Evolutionary conservation across 2,888 invertebrate species (phyloP), one percentile per base, ranked within the genome.

Genomic region (Lycaena phlaeas): DNA sequence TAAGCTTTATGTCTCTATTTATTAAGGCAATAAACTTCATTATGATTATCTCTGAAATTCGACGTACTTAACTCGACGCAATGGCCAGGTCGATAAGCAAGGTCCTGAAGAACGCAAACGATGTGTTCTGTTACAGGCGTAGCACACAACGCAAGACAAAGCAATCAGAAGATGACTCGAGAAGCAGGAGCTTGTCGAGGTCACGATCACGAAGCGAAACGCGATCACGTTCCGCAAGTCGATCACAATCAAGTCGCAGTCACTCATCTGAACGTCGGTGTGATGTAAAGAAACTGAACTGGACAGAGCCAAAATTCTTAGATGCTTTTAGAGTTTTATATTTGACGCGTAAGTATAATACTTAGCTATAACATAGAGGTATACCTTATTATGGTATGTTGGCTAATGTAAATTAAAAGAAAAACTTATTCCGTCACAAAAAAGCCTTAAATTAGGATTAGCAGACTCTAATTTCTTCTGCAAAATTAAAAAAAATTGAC

Each of bases 261-360:
- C 57, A 49, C 5, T 53, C 57, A 3, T 65, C 65, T 2, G 53
- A 46, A 7, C 64, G 57, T 44, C 60, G 56, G 6, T n/a, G 12
- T 12, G 18, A 7, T 18, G 12, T 22, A 2, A 59, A 50, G 1
- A 64, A 68, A 7, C 40, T 64, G 3, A 68, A 48, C 5, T 58
- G 60, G 26, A 72, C 55, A 40, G 68, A 76, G 25, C 78, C 79
- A 0, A 59, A 68, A 1, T 68, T 82, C 49, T 46, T 78, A 45
- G 82, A 84, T 40, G 76, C 82, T 0, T 84, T 84, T 38, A 56
- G 81, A 46, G 73, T 84, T 27, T 47, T 82, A 38, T 82, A 78
- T 56, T 61, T 82, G 18, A 67, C 65, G 42, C 66, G 82, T 84
- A 45, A 66, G 75, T 67, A 30, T 22, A 29, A n/a, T n/a, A 27